Conservation (phyloP, 2,113 vertebrate species). For the Acanthisitta chloris region DNA sequence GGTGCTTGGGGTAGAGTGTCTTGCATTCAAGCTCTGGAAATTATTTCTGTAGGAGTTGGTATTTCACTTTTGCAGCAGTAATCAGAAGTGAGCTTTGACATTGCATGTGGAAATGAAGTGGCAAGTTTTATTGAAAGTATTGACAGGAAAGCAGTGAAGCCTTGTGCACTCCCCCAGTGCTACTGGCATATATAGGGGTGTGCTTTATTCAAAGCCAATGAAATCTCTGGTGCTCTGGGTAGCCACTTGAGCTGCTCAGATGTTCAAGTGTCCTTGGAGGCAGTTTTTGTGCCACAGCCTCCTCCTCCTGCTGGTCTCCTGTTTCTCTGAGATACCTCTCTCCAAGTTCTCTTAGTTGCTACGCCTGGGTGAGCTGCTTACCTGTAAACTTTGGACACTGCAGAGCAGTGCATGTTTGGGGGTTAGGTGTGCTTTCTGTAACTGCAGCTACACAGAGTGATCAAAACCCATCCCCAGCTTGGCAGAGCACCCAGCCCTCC, state of each 20-base stretch:
- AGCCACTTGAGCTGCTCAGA: neutral
- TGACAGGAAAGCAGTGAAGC: neutral
- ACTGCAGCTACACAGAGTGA: neutral
- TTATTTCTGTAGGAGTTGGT: neutral
- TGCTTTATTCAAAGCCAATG: neutral
- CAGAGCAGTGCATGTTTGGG: too few species aligned
- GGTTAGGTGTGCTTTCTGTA: neutral
- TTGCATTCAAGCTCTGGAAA: neutral
- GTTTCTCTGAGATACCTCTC: neutral
- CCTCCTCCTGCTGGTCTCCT: neutral
- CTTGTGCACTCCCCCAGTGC: neutral
- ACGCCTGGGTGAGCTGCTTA: neutral
- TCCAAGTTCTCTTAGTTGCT: neutral
- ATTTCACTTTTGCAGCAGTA: neutral
- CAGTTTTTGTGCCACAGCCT: neutral
- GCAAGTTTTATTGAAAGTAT: neutral
- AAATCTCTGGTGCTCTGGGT: neutral
- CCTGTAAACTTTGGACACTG: neutral
- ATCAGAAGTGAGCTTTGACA: neutral
- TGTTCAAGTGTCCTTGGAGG: neutral
- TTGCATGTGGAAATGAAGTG: neutral
- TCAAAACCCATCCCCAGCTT: neutral
- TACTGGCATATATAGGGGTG: accelerated
- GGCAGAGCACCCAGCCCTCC: neutral
- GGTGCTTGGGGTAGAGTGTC: neutral